These are phyloP conservation scores for Antedon mediterranea DNA, from an alignment of 53 echinoderm and acorn worm species.

Conservation along the genomic window DNA sequence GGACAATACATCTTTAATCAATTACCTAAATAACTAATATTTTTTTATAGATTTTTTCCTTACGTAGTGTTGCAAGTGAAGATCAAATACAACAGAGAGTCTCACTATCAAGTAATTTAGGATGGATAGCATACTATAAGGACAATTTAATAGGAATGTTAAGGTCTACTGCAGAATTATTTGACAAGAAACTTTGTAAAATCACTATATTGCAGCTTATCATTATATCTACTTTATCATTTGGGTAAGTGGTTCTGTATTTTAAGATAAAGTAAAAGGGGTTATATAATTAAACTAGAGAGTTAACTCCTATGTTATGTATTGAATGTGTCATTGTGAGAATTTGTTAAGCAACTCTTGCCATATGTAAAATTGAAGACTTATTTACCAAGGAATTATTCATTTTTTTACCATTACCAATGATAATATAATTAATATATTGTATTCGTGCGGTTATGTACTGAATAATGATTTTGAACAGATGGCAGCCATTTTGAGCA, in stretches of 20 bases:
- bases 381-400: too few relatives aligned
- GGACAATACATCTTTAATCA: too few relatives aligned
- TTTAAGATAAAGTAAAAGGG: background rate
- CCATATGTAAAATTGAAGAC: too few relatives aligned
- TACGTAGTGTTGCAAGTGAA: background rate
- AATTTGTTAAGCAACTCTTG: too few relatives aligned
- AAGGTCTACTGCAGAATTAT: conserved; percentile 30
- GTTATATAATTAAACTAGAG: background rate
- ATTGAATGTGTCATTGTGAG: background rate
- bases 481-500: too few relatives aligned
- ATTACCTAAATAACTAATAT: background rate
- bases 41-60: background rate
- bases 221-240: conserved; percentile 52
- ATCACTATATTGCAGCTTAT: conserved; percentile 23
- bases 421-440: too few relatives aligned
- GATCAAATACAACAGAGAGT: background rate
- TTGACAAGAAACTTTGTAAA: conserved; percentile 30
- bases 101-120: background rate
- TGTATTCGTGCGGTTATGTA: too few relatives aligned
- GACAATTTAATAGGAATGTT: conserved; percentile 11
- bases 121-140: background rate
- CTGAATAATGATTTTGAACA: too few relatives aligned
- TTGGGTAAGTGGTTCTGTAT: conserved; percentile 41
- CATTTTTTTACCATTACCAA: too few relatives aligned
- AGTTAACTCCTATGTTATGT: background rate